Conservation (phyloP, 2,888 invertebrate species). For the Corythucha ciliata region DNA sequence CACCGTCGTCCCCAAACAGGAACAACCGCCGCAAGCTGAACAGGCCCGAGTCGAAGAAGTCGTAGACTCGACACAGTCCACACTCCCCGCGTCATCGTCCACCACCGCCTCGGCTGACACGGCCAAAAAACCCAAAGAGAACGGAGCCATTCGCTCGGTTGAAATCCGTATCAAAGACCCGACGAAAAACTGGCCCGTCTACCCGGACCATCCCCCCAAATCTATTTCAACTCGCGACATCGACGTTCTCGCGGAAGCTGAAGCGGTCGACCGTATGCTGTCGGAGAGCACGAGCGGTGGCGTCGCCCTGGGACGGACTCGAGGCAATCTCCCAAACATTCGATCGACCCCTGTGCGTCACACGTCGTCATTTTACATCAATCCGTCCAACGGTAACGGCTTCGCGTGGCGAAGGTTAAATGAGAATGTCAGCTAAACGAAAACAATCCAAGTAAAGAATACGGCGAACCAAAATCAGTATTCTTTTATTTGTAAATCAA, state of each 20-base stretch:
- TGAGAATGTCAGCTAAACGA: too few relatives aligned
- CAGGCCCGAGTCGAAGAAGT: background rate
- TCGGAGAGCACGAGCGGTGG: conserved; percentile 19
- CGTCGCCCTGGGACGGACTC: conserved; percentile 16
- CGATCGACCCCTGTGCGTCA: conserved; percentile 27
- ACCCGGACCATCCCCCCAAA: conserved; percentile 19
- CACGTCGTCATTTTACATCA: conserved; percentile 28
- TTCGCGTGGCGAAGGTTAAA: conserved; percentile 29
- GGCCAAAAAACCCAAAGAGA: conserved; percentile 9
- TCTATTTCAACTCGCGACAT: conserved; percentile 18
- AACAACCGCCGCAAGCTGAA: conserved; percentile 13
- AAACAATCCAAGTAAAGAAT: too few relatives aligned
- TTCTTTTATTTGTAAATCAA: too few relatives aligned
- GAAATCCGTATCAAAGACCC: conserved; percentile 31
- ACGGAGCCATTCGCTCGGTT: conserved; percentile 28
- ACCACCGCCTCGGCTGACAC: background rate
- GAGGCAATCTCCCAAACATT: conserved; percentile 23
- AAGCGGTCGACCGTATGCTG: conserved; percentile 26
- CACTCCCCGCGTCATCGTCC: background rate
- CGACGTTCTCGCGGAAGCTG: conserved; percentile 24
- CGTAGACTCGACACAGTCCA: conserved; percentile 8
- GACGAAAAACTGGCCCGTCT: conserved; percentile 27
- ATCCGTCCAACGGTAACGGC: conserved; percentile 19
- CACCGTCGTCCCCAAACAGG: conserved; percentile 24
- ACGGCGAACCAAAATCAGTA: too few relatives aligned